Percentiles rank a stretch among this genome's conserved stretches.
Conservation (phyloP, 2,888 invertebrate species). For the Lottia gigantea region DNA sequence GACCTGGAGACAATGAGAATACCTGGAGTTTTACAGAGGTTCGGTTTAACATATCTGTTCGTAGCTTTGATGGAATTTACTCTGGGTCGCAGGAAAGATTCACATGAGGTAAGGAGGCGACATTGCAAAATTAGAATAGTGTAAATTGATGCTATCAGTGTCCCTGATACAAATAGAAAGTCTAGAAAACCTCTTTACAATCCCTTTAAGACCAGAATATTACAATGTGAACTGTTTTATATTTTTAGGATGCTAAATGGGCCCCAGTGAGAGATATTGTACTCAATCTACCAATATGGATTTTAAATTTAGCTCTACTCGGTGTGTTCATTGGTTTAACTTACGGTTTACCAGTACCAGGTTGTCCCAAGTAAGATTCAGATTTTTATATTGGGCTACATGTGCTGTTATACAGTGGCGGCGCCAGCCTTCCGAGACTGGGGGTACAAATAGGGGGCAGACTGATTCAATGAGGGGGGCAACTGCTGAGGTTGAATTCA, state of each 20-base stretch:
- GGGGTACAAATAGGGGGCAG: too few species aligned
- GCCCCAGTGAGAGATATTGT: slow-evolving; percentile 62
- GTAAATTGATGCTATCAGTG: too few species aligned
- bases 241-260: slow-evolving; percentile 50
- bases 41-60: slow-evolving; percentile 84
- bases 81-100: slow-evolving; percentile 54
- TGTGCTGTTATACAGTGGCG: too few species aligned
- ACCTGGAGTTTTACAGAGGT: slow-evolving; percentile 90
- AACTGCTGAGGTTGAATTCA: too few species aligned
- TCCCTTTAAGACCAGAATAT: too few species aligned
- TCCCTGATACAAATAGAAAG: too few species aligned
- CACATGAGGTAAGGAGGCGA: slow-evolving; percentile 39
- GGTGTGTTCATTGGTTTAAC: slow-evolving; percentile 77
- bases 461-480: too few species aligned
- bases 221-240: neutral
- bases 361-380: slow-evolving; percentile 81
- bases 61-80: slow-evolving; percentile 73
- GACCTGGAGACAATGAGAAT: slow-evolving; percentile 79
- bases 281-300: slow-evolving; percentile 76
- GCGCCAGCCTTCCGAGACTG: too few species aligned
- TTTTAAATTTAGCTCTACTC: slow-evolving; percentile 75
- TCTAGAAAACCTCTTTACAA: too few species aligned
- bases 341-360: slow-evolving; percentile 79
- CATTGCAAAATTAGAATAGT: too few species aligned
- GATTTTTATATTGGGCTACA: too few species aligned